These are phyloP conservation scores for Serranus cabrilla DNA, from an alignment of 2,797 vertebrate genomes.

Conservation along the genomic window DNA sequence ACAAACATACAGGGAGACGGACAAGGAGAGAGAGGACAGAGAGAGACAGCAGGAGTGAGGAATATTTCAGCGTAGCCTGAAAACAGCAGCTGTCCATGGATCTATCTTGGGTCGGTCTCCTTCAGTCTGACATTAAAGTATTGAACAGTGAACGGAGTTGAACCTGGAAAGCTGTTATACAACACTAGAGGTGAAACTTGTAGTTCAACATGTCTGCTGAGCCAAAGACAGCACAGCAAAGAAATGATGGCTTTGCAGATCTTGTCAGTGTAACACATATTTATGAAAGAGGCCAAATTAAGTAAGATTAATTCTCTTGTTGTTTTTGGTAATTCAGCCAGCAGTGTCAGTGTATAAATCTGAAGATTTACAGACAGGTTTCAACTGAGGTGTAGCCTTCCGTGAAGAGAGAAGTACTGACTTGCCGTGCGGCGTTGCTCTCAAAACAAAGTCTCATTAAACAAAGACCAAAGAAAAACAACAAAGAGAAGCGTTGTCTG, in stretches of 20 bases:
- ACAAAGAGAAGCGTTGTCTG: conserved; percentile 42
- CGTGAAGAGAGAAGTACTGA: conserved; percentile 37
- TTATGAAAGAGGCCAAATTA: background rate
- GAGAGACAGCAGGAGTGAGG: background rate
- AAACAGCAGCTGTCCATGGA: conserved; percentile 39
- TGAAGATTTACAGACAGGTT: conserved; percentile 39
- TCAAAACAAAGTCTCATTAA: conserved; percentile 62
- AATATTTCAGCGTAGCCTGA: conserved; percentile 23
- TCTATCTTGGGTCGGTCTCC: conserved; percentile 34
- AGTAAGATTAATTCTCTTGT: conserved; percentile 1
- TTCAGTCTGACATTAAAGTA: conserved; percentile 41
- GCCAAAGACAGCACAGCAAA: background rate
- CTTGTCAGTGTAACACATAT: background rate
- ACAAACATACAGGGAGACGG: conserved; percentile 13
- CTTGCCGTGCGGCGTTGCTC: conserved; percentile 30
- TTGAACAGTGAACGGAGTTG: conserved; percentile 15
- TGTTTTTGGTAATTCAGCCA: conserved; percentile 18
- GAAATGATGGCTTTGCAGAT: conserved; percentile 1
- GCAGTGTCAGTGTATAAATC: conserved; percentile 9
- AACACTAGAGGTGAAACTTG: conserved; percentile 15
- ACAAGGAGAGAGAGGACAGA: conserved; percentile 19
- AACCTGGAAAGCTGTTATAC: conserved; percentile 7
- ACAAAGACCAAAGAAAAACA: conserved; percentile 59
- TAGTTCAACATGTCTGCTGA: conserved; percentile 2
- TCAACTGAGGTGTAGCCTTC: conserved; percentile 24